Base-by-base conservation (phyloP, 2,888 invertebrate genomes). In the Prenolepis imparis region DNA sequence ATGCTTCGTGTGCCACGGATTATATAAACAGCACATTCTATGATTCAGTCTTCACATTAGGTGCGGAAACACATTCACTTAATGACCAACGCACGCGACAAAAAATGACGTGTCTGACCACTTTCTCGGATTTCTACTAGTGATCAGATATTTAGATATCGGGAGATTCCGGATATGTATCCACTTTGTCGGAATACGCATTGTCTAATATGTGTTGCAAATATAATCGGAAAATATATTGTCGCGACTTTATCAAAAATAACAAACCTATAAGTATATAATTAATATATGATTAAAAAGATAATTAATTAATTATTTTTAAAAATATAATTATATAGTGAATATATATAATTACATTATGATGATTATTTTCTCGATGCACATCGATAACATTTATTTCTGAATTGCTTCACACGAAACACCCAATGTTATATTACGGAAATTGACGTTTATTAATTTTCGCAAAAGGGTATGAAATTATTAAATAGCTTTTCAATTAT, bases 111-210 rank as follows among this genome's bases (percentile, higher is more conserved):
- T 52, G 52, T 73, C 11, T 6, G 39, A 77, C 73, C 52, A 32
- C 68, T 75, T 84, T 82, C 73, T 77, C 70, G 61, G 64, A 84
- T 86, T 86, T 82, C 82, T 84, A 48, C 12, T 55, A 66, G 15
- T 66, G 57, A 55, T 1, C 32, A 41, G 32, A 57, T 44, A 11
- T 15, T n/a, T 32, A 11, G 15, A 28, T 41, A 44, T 67, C 67
- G 41, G n/a, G 41, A 67, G 6, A 28, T 3, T 57, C 15, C 15
- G 21, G 12, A 67, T 41, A 67, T 28, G n/a, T 67, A 67, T 78
- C n/a, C n/a, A 55, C 36, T 18, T 11, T 48, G 18, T 21, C n/a
- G n/a, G 5, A 67, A 64, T 39, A 64, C 18, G 48, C 15, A 18
- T 4, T n/a, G 15, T 36, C 9, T 55, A 39, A 3, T 28, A 4